A percentile compares a stretch with the other conserved stretches of the same genome.
phyloP scores from a whole-genome alignment of 2,888 invertebrate genomes.

The Eupelmus urozonus region DNA sequence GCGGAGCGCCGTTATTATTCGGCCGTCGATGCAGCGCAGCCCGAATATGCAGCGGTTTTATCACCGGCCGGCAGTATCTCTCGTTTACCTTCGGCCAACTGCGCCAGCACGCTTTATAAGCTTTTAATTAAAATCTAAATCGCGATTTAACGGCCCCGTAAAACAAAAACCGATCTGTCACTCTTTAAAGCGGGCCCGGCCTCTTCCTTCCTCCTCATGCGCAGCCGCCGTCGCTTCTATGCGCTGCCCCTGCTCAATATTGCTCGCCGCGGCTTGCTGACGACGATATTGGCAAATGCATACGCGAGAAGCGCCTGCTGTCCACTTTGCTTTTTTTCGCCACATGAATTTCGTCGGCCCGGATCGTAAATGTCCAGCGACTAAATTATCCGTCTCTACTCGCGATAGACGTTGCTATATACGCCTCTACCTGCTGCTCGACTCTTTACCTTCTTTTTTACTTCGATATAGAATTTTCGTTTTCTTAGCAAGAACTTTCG shows the following conservation, averaged over 20 bases:
- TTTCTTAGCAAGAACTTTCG: no score
- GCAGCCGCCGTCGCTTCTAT: neutral
- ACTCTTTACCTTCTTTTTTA: constrained; percentile 10
- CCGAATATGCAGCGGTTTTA: constrained; percentile 57
- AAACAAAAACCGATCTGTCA: constrained; percentile 69
- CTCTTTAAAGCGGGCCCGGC: constrained; percentile 27
- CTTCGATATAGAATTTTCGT: constrained; percentile 32
- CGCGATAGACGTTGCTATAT: constrained; percentile 26
- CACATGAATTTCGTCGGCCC: constrained; percentile 34
- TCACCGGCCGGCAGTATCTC: constrained; percentile 52
- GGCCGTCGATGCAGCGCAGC: constrained; percentile 47
- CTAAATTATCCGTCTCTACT: constrained; percentile 55
- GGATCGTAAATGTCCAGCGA: constrained; percentile 48
- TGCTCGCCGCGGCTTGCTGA: neutral
- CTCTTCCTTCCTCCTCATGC: neutral
- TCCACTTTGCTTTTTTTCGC: constrained; percentile 1
- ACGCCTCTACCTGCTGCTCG: neutral
- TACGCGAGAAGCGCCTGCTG: neutral
- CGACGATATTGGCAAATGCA: constrained; percentile 45
- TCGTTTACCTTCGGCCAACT: constrained; percentile 60
- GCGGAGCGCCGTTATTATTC: constrained; percentile 5
- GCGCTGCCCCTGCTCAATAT: no score
- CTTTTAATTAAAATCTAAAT: constrained; percentile 74
- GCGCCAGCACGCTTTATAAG: constrained; percentile 51
- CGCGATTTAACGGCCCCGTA: constrained; percentile 71